These are phyloP conservation scores for Pogonomyrmex californicus DNA, from an alignment of 1,140 invertebrate species.

Conservation along the genomic window DNA sequence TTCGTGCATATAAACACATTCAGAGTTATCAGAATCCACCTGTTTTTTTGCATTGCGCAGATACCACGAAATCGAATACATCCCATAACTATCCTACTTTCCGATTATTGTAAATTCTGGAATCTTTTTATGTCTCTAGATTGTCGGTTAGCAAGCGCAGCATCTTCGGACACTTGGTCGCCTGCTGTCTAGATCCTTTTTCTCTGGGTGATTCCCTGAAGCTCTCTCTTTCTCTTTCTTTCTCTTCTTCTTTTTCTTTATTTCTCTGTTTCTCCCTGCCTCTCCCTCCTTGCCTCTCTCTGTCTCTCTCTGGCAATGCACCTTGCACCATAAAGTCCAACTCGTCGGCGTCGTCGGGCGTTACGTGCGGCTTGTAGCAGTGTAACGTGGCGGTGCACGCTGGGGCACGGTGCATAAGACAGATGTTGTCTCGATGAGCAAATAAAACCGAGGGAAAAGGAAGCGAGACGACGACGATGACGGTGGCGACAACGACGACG, in stretches of 20 bases:
- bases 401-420: slow-evolving; percentile 71
- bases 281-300: slow-evolving; percentile 13
- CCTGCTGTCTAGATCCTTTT: slow-evolving; percentile 57
- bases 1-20: too few relatives aligned
- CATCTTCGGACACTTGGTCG: slow-evolving; percentile 6
- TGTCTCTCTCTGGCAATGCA: slow-evolving; percentile 65
- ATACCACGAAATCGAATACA: not conserved
- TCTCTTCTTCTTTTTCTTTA: slow-evolving; percentile 20
- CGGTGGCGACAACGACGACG: slow-evolving; percentile 56
- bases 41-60: not conserved
- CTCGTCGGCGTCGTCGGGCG: slow-evolving; percentile 62
- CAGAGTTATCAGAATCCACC: too few relatives aligned
- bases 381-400: slow-evolving; percentile 62
- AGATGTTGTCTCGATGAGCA: slow-evolving; percentile 75
- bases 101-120: slow-evolving; percentile 5
- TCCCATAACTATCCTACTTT: not conserved
- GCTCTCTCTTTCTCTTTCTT: slow-evolving; percentile 48
- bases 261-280: slow-evolving; percentile 25
- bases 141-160: not conserved
- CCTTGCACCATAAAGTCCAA: slow-evolving; percentile 76
- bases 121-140: not conserved
- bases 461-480: slow-evolving; percentile 53
- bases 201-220: slow-evolving; percentile 70
- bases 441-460: slow-evolving; percentile 70
- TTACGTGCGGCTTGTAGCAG: slow-evolving; percentile 66